Conservation (phyloP, 2,888 invertebrate genomes). For the Cephus sareptanus region DNA sequence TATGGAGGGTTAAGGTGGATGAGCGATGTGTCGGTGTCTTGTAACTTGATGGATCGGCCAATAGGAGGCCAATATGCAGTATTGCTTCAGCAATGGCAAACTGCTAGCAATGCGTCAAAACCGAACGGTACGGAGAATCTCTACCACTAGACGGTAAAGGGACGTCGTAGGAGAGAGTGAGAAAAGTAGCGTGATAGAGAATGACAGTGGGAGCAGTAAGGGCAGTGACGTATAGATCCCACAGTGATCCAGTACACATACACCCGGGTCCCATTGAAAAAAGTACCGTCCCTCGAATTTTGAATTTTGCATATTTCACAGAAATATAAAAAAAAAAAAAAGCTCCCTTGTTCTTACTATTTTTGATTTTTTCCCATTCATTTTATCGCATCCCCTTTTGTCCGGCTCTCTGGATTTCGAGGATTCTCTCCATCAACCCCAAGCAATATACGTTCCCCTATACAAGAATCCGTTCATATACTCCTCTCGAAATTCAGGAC, state of each 20-base stretch:
- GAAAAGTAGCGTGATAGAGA: background rate
- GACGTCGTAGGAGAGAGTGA: background rate
- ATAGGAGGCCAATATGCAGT: constrained; percentile 57
- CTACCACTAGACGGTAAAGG: background rate
- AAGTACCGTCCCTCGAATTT: background rate
- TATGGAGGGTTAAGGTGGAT: constrained; percentile 53
- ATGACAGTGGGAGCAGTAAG: background rate
- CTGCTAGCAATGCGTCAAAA: constrained; percentile 55
- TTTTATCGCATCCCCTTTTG: background rate
- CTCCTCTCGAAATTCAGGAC: background rate
- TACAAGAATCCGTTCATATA: background rate
- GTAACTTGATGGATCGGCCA: constrained; percentile 56
- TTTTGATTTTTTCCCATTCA: background rate
- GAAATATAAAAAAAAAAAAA: too few relatives aligned
- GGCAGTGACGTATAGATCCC: background rate
- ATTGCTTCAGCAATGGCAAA: constrained; percentile 52
- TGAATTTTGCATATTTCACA: too few relatives aligned
- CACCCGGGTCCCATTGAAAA: background rate
- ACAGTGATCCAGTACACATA: too few relatives aligned
- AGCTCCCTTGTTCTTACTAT: too few relatives aligned
- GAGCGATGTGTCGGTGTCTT: constrained; percentile 55
- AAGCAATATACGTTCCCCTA: background rate
- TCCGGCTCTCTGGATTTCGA: too few relatives aligned
- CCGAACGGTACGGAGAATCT: background rate
- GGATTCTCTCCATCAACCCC: too few relatives aligned